Base-by-base conservation (phyloP, 2,797 vertebrate genomes). In the Crenuchus spilurus region DNA sequence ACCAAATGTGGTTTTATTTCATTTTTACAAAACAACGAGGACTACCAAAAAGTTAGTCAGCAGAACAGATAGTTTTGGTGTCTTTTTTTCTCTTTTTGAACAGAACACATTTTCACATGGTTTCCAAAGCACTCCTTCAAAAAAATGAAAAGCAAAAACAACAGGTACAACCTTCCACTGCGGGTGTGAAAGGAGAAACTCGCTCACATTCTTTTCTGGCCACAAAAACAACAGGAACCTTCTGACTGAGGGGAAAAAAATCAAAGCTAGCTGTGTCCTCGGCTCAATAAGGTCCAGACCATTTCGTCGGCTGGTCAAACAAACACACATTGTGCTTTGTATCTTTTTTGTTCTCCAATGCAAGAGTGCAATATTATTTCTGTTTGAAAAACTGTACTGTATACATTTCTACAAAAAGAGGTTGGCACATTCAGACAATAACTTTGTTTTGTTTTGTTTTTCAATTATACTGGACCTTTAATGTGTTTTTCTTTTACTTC, bases 351-450 rank as follows among this genome's bases (percentile, higher is more conserved):
- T 86, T 90, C 84, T 80, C 85, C 82, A 73, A 88, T 66, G 91
- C 86, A 85, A 86, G 89, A 91, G 91, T 91, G 92, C 92, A 93
- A 90, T 87, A 89, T 85, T 87, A 87, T 87, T 86, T 87, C 87
- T 84, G 88, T 80, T 82, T 89, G 84, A 86, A 88, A 78, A 77
- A 77, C 31, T 64, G 35, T 76, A 68, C 65, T 67, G 83, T 88
- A 87, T 87, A 92, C 85, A 88, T 88, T 85, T 92, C 77, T 89
- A 79, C 74, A 72, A 86, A 87, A 88, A 86, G 85, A 87, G 60
- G 84, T 92, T 93, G 93, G 92, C 92, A 94, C 93, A 93, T 93
- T 93, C 90, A 93, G 85, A 93, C 86, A 84, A 86, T 84, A 89
- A 86, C 75, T 83, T 87, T 81, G n/a, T n/a, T n/a, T n/a, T n/a